A percentile compares a stretch with the other conserved stretches of the same genome.
Conservation (phyloP, 2,888 invertebrate genomes). For the Drosophila gaucha region DNA sequence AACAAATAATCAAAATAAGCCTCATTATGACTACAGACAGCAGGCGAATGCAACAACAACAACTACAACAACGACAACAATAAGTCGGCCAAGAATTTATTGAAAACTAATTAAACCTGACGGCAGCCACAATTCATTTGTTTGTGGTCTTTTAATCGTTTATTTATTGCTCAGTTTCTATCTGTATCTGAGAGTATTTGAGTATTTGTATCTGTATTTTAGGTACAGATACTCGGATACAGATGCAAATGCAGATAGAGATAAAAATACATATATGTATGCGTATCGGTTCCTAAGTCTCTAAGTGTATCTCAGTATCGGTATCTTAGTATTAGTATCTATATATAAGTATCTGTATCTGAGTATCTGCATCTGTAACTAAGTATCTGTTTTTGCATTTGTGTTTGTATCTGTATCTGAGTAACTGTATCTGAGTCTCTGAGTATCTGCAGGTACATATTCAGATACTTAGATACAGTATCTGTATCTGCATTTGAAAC, state of each 20-base stretch:
- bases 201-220: background rate
- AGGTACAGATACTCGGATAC: too few relatives aligned
- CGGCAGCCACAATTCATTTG: constrained; percentile 69
- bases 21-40: constrained; percentile 70
- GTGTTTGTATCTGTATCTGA: constrained; percentile 9
- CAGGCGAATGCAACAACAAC: constrained; percentile 19
- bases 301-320: too few relatives aligned
- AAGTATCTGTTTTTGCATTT: too few relatives aligned
- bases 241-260: too few relatives aligned
- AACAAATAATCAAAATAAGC: constrained; percentile 77
- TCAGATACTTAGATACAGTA: too few relatives aligned
- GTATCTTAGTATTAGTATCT: too few relatives aligned
- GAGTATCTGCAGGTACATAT: too few relatives aligned
- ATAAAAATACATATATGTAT: too few relatives aligned
- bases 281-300: too few relatives aligned
- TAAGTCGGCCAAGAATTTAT: constrained; percentile 55
- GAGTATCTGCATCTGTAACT: too few relatives aligned
- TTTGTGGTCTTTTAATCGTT: constrained; percentile 64
- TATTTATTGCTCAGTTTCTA: constrained; percentile 57
- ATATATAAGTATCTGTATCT: too few relatives aligned
- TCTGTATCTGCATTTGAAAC: background rate
- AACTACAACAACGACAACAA: constrained; percentile 13
- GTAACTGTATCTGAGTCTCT: constrained; percentile 1
- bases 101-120: constrained; percentile 77
- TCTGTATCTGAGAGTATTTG: constrained; percentile 10